These are phyloP conservation scores for Allacma fusca DNA, from an alignment of 2,888 invertebrate genomes.

Conservation along the genomic window DNA sequence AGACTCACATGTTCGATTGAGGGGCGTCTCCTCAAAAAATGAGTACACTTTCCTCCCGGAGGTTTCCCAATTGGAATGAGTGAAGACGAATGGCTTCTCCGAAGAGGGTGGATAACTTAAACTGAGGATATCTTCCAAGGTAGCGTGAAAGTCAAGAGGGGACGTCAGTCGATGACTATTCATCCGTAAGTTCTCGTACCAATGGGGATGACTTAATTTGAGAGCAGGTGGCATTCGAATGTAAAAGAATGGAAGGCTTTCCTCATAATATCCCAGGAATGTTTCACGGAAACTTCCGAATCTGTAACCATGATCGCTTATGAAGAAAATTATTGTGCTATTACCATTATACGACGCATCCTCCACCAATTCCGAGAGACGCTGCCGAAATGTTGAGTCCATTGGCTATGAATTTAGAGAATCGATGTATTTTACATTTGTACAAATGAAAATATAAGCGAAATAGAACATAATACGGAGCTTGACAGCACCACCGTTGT, in stretches of 20 bases:
- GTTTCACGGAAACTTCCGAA: slow-evolving; percentile 76
- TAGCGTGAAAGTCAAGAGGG: slow-evolving; percentile 79
- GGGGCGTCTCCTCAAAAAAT: slow-evolving; percentile 55
- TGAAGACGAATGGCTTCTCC: not conserved
- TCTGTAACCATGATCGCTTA: slow-evolving; percentile 82
- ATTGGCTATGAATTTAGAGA: not conserved
- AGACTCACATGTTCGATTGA: slow-evolving; percentile 58
- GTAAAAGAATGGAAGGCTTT: slow-evolving; percentile 78
- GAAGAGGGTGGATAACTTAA: not conserved
- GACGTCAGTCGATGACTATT: slow-evolving; percentile 76
- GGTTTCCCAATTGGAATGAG: not conserved
- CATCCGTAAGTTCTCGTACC: slow-evolving; percentile 68
- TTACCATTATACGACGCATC: not conserved
- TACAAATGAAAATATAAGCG: too few species aligned
- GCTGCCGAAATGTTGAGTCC: not conserved
- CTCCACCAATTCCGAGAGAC: not conserved
- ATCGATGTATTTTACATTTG: too few species aligned
- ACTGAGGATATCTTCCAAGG: slow-evolving; percentile 62
- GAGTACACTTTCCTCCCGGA: slow-evolving; percentile 46
- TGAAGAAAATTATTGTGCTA: slow-evolving; percentile 43
- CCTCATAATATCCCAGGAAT: slow-evolving; percentile 78
- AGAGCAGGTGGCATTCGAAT: slow-evolving; percentile 74
- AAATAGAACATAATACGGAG: not conserved
- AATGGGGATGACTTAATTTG: slow-evolving; percentile 65
- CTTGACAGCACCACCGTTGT: not conserved